Evolutionary conservation across 1,140 invertebrate species (phyloP).

Genomic region (Drosophila santomea): DNA sequence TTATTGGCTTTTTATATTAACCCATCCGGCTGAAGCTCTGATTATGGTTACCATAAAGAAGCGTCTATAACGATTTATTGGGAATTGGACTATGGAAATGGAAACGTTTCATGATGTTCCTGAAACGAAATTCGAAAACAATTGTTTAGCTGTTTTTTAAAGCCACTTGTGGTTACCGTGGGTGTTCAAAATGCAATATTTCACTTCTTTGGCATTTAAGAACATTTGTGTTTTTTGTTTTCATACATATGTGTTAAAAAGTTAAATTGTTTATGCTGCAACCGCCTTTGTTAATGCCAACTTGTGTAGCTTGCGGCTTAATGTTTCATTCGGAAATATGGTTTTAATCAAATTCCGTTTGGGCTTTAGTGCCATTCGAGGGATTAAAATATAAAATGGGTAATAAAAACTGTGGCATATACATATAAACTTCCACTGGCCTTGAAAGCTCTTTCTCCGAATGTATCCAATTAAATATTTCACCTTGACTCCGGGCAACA

Average conservation of each 20-base stretch:
- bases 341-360: conserved; percentile 3
- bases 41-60: conserved; percentile 39
- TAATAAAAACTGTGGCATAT: background rate
- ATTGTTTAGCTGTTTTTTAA: conserved; percentile 23
- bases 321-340: background rate
- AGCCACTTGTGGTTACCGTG: conserved; percentile 9
- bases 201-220: background rate
- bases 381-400: background rate
- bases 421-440: background rate
- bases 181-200: conserved; percentile 6
- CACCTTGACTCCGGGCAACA: background rate
- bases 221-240: background rate
- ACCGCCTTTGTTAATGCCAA: too few relatives aligned
- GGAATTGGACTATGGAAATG: conserved; percentile 22
- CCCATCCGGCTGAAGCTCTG: conserved; percentile 30
- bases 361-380: background rate
- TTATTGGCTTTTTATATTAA: conserved; percentile 15
- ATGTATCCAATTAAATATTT: background rate
- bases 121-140: conserved; percentile 43
- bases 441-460: background rate
- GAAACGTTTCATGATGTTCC: conserved; percentile 47
- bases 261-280: background rate
- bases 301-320: background rate
- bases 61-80: conserved; percentile 24
- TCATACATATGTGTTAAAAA: too few relatives aligned